Conservation (phyloP, 2,888 invertebrate species). For the Lasioglossum malachurum region DNA sequence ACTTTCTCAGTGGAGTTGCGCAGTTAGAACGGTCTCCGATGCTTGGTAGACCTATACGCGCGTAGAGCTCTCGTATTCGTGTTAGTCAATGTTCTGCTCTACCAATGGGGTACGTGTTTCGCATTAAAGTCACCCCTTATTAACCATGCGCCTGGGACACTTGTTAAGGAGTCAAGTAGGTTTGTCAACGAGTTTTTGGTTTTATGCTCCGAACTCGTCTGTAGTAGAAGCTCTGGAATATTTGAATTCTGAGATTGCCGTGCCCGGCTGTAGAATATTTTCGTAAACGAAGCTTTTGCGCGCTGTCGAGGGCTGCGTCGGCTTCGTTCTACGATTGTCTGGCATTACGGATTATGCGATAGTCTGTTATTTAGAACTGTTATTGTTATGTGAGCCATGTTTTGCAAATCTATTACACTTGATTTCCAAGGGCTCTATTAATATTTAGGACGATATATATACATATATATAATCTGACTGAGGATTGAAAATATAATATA, state of each 20-base stretch:
- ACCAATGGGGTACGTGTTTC: neutral
- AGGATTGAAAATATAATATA: no score
- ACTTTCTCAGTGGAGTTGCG: neutral
- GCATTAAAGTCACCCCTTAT: slow-evolving; percentile 1
- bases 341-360: no score
- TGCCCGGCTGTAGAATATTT: no score
- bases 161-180: slow-evolving; percentile 4
- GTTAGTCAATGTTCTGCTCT: neutral
- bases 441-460: no score
- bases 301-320: no score
- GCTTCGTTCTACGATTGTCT: no score
- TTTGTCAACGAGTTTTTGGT: neutral
- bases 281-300: no score
- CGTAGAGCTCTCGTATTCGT: neutral
- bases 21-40: neutral
- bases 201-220: neutral
- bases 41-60: neutral
- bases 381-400: no score
- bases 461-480: no score
- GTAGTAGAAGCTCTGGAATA: neutral
- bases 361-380: no score
- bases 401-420: no score
- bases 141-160: slow-evolving; percentile 2
- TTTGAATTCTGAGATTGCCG: neutral
- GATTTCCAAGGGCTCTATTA: no score